These are phyloP conservation scores for Otolemur crassicaudatus DNA, from an alignment of 2,797 vertebrate species.

Conservation along the genomic window DNA sequence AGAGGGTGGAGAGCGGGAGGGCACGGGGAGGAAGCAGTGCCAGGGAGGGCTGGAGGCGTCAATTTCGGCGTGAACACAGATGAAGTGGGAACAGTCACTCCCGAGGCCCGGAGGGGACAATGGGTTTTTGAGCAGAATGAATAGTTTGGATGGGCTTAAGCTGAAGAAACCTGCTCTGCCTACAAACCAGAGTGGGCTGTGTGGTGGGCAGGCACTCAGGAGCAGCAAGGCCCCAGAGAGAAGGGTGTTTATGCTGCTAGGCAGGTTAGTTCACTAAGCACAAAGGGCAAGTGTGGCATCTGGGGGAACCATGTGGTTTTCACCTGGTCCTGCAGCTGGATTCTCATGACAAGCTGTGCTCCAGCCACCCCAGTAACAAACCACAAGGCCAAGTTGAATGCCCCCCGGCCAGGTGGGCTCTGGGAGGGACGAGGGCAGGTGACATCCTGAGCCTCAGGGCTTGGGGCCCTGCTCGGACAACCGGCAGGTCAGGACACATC, in stretches of 20 bases:
- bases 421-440: rapidly evolving
- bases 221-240: not conserved
- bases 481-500: rapidly evolving
- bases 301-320: rapidly evolving
- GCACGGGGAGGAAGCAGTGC: not conserved
- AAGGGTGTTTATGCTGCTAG: not conserved
- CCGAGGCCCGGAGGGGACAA: not conserved
- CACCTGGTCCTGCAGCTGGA: not conserved
- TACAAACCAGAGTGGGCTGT: rapidly evolving
- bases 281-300: rapidly evolving
- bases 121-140: not conserved
- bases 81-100: not conserved
- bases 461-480: rapidly evolving
- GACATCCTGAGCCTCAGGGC: rapidly evolving
- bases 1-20: rapidly evolving
- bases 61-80: rapidly evolving
- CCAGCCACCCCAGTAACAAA: rapidly evolving
- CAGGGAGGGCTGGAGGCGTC: rapidly evolving
- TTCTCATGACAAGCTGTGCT: rapidly evolving
- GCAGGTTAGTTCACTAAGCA: not conserved
- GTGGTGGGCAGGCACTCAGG: not conserved
- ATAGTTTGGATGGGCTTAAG: not conserved
- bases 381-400: not conserved
- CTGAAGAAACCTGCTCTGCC: not conserved
- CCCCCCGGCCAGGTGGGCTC: rapidly evolving